A percentile compares a stretch with the other conserved stretches of the same genome.
phyloP scores from a whole-genome alignment of 2,797 vertebrate genomes.

The Zalophus californianus region DNA sequence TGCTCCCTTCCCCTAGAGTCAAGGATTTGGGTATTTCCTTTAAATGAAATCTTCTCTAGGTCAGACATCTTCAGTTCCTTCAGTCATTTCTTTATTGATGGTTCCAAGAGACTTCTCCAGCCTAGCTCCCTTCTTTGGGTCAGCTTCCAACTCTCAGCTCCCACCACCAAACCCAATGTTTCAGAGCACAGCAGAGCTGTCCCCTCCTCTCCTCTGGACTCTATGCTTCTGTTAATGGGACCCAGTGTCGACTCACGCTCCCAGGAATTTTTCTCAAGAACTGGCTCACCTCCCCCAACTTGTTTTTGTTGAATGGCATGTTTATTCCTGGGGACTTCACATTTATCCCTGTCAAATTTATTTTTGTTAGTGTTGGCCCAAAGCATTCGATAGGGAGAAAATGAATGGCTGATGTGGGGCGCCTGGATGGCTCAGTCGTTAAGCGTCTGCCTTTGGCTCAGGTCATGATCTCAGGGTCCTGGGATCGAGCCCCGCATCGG shows the following conservation, averaged over 20 bases:
- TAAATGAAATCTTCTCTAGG: not conserved
- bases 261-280: not conserved
- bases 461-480: too few relatives aligned
- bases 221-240: not conserved
- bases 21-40: not conserved
- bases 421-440: too few relatives aligned
- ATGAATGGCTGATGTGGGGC: conserved; percentile 4
- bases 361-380: conserved; percentile 29
- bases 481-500: too few relatives aligned
- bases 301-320: not conserved
- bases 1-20: not conserved
- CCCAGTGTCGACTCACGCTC: not conserved
- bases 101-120: not conserved
- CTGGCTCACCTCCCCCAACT: not conserved
- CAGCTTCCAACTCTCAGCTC: not conserved
- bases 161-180: fast-evolving
- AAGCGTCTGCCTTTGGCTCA: too few relatives aligned
- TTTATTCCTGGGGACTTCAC: not conserved
- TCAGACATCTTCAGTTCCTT: not conserved
- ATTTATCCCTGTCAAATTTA: not conserved
- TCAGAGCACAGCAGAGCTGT: fast-evolving
- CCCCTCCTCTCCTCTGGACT: not conserved
- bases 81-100: not conserved
- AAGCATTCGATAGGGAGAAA: conserved; percentile 39
- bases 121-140: not conserved